Evolutionary conservation across 37 sponge, comb jelly and placozoan species (phyloP).

Genomic region (Chondrilla cf. caribensis): DNA sequence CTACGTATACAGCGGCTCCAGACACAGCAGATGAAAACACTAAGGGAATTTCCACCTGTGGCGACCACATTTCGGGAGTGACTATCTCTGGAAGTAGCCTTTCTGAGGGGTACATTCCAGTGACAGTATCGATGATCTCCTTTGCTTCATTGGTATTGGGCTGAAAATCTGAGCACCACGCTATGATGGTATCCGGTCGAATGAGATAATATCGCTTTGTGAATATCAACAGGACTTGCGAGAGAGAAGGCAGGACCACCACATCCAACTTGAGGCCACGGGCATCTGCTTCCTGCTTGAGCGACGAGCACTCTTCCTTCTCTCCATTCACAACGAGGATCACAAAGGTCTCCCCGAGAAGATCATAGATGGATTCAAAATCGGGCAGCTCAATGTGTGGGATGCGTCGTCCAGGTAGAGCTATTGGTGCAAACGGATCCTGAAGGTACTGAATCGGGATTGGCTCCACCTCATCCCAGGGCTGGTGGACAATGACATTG

Average conservation of each 20-base stretch:
- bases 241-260: conserved; percentile 1
- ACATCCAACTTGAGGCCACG: conserved; percentile 37
- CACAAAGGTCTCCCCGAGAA: conserved; percentile 57
- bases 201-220: conserved; percentile 67
- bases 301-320: conserved; percentile 32
- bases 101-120: conserved; percentile 30
- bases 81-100: conserved; percentile 2
- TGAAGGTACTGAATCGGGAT: neutral
- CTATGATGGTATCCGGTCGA: conserved; percentile 73
- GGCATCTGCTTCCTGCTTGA: conserved; percentile 37
- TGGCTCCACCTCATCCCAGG: neutral
- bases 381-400: conserved; percentile 72
- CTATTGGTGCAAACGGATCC: conserved; percentile 28
- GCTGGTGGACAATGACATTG: conserved; percentile 53
- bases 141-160: conserved; percentile 42
- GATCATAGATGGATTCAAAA: conserved; percentile 42
- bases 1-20: neutral
- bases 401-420: conserved; percentile 72
- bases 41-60: neutral
- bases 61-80: neutral
- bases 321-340: conserved; percentile 61
- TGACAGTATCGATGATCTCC: conserved; percentile 29
- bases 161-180: conserved; percentile 69
- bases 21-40: conserved; percentile 22
- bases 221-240: conserved; percentile 48